Conservation (phyloP, 1,140 invertebrate genomes). For the Nephila pilipes region DNA sequence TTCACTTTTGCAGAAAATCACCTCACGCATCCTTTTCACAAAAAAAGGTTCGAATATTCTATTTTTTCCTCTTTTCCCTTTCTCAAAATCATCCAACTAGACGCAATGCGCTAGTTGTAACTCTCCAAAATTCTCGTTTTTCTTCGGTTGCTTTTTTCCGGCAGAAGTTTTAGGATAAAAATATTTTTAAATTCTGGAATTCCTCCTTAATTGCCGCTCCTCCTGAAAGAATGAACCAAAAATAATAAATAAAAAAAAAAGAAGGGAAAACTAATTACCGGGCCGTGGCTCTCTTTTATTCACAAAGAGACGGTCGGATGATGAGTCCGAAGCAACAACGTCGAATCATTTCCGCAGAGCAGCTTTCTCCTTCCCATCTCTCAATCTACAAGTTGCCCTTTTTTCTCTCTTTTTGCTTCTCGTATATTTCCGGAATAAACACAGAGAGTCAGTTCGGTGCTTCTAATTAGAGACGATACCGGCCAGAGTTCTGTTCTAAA, state of each 20-base stretch:
- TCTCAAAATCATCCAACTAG: not conserved
- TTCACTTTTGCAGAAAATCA: too few species aligned
- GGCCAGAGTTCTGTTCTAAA: not conserved
- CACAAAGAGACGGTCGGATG: not conserved
- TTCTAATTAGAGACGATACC: not conserved
- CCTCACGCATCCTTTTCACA: too few species aligned
- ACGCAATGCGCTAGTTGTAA: not conserved
- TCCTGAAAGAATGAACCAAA: not conserved
- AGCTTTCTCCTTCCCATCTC: not conserved
- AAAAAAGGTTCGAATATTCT: too few species aligned
- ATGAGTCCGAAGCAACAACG: not conserved
- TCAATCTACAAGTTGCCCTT: not conserved
- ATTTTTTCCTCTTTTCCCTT: too few species aligned
- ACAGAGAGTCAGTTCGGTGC: not conserved
- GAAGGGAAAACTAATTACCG: slow-evolving; percentile 27
- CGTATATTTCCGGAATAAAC: not conserved
- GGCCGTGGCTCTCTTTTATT: not conserved
- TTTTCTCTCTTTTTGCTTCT: not conserved
- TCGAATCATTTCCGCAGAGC: not conserved
- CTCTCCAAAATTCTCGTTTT: not conserved
- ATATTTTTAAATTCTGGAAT: slow-evolving; percentile 28
- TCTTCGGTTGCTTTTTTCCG: not conserved
- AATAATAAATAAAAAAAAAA: not conserved
- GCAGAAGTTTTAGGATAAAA: not conserved
- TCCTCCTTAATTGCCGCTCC: not conserved